Evolutionary conservation across 2,797 vertebrate genomes (phyloP), one percentile per base, ranked within the genome.

Genomic region (Fistularia commersonii): DNA sequence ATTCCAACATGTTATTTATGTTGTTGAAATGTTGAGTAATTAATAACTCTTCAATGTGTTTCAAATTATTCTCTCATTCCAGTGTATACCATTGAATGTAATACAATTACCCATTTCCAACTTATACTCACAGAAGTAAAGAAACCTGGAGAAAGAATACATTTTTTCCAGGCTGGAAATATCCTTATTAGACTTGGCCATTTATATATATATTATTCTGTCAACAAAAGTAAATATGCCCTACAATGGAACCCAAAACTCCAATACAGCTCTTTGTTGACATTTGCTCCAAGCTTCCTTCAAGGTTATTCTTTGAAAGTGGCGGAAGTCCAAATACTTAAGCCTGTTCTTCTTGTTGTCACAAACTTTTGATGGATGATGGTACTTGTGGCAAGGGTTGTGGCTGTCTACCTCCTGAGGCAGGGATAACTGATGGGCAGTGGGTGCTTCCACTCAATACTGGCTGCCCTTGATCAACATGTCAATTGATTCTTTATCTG

Each of bases 321-420:
- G 77, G 80, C 74, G 3, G 31, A 31, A 45, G 35, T 80, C 81
- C 74, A 80, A 33, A 74, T 47, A 38, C 66, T 65, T 66, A 48
- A 49, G 72, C 57, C 8, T 45, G 34, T 74, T 60, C 57, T 49
- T 60, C 49, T 68, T 45, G 13, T 11, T 63, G 74, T 76, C 77
- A 44, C 71, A 79, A 85, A 83, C 76, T 85, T 85, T 82, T 87
- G 83, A 88, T 88, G 77, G 76, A 89, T 86, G 81, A 66, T 42
- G 75, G 54, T 76, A 37, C 76, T 82, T 56, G 62, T 59, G 8
- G 15, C 48, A 41, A 62, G 63, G 74, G 68, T 54, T 56, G 76
- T 58, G 66, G 61, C 74, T 81, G 79, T 82, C 79, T 66, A 51
- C 60, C 64, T 60, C 74, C 76, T 44, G 64, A 85, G 69, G 64